A percentile compares a stretch with the other conserved stretches of the same genome.
Evolutionary conservation across 2,113 vertebrate genomes (phyloP).

Genomic region (Apteryx mantelli): DNA sequence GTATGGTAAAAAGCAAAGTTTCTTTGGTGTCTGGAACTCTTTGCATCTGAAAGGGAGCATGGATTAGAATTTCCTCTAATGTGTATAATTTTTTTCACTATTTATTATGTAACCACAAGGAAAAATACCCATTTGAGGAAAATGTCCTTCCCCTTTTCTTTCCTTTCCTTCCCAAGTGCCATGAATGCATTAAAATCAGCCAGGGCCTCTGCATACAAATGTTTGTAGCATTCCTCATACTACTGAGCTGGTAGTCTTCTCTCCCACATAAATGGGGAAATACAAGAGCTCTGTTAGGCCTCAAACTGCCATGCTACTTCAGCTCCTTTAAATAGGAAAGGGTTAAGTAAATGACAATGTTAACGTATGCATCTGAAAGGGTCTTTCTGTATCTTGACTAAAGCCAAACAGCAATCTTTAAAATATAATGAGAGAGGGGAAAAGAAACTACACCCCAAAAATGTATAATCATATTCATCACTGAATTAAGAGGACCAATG

Average conservation of each 20-base stretch:
- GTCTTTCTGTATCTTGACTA: constrained; percentile 22
- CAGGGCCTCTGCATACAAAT: no score
- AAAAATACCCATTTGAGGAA: background rate
- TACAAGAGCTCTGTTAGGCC: background rate
- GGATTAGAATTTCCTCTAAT: background rate
- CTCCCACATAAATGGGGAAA: background rate
- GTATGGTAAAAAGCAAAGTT: background rate
- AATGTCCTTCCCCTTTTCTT: background rate
- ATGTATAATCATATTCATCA: background rate
- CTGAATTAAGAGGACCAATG: background rate
- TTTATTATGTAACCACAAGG: background rate
- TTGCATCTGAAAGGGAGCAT: background rate
- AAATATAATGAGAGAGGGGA: constrained; percentile 27
- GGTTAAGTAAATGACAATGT: background rate
- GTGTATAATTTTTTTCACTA: background rate
- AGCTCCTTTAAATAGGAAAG: background rate
- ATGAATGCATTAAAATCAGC: background rate
- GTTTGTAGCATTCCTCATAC: background rate
- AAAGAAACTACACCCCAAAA: constrained; percentile 21
- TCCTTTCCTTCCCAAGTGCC: background rate
- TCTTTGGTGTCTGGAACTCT: background rate
- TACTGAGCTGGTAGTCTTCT: background rate
- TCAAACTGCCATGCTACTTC: background rate
- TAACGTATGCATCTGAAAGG: background rate
- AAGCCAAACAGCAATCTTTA: constrained; percentile 22